Percentiles rank a stretch among this genome's conserved stretches.
phyloP scores from a whole-genome alignment of 1,140 invertebrate genomes.

The Pseudoatta argentina region DNA sequence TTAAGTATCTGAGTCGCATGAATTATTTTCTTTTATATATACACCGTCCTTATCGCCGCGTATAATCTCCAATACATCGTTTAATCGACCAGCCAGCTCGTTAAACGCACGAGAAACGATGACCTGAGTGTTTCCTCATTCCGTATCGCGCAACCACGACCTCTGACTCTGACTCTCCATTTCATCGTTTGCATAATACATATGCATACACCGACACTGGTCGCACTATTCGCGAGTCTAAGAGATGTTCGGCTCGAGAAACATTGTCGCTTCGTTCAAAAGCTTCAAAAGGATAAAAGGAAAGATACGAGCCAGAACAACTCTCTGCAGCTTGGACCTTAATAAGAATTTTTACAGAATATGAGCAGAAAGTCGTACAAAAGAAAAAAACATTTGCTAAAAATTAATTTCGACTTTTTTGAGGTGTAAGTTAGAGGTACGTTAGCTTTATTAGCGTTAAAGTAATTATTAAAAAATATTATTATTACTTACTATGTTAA shows the following conservation, averaged over 20 bases:
- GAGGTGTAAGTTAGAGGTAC: background rate
- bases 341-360: background rate
- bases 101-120: constrained; percentile 48
- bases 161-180: constrained; percentile 52
- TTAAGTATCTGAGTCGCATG: constrained; percentile 72
- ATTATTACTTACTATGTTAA: background rate
- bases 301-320: background rate
- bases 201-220: background rate
- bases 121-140: constrained; percentile 20
- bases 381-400: background rate
- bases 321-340: background rate
- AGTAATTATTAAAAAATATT: background rate
- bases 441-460: background rate
- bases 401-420: background rate
- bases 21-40: constrained; percentile 66
- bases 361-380: background rate
- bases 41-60: constrained; percentile 32
- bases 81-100: background rate
- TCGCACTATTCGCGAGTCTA: background rate
- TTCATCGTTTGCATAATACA: constrained; percentile 56
- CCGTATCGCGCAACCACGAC: constrained; percentile 46
- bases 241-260: constrained; percentile 6
- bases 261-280: constrained; percentile 5
- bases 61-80: constrained; percentile 49
- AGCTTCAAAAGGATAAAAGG: constrained; percentile 9